Evolutionary conservation across 1,140 invertebrate genomes (phyloP), one percentile per base, ranked within the genome.

Genomic region (Sminthurides bifidus): DNA sequence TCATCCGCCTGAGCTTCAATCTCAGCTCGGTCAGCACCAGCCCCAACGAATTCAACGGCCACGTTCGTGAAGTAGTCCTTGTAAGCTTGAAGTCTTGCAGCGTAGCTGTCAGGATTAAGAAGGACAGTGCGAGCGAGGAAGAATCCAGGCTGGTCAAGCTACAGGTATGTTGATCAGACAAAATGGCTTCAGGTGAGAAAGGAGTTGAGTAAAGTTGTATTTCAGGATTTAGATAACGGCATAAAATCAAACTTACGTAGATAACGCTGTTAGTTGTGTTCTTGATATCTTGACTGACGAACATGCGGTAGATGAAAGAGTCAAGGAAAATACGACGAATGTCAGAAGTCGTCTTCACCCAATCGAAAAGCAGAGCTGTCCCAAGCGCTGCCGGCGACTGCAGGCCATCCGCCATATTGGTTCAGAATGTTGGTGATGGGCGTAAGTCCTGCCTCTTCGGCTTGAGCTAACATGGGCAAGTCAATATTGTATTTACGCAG

Each of bases 51-150:
- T 29, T 65, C 52, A 15, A 45, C 10, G 30, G 79, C 80, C 23
- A 84, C 75, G 58, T 79, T 79, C n/a, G 79, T 73, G 58, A 92
- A 80, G 67, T 85, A 88, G 38, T 76, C 74, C 66, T 82, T 80
- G 66, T 92, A 92, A 1, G 87, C 87, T 35, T 81, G 74, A 23
- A 90, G 68, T 64, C 87, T 85, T 29, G 78, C 73, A 56, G 74
- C 72, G 45, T 70, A 72, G 65, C 85, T 84, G 1, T 73, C 74
- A 17, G 78, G 70, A 66, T 84, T 79, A 15, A 91, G 72, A 70
- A 84, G 92, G 67, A 92, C 92, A 65, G 91, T 87, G 49, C 84
- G 76, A 14, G 88, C 87, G 58, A 92, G 73, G 21, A 87, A 87
- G 60, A 93, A 74, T n/a, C 79, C 80, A 0, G 85, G 84, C 72